Base-by-base conservation (phyloP, 2,113 vertebrate genomes). In the Cacatua alba region DNA sequence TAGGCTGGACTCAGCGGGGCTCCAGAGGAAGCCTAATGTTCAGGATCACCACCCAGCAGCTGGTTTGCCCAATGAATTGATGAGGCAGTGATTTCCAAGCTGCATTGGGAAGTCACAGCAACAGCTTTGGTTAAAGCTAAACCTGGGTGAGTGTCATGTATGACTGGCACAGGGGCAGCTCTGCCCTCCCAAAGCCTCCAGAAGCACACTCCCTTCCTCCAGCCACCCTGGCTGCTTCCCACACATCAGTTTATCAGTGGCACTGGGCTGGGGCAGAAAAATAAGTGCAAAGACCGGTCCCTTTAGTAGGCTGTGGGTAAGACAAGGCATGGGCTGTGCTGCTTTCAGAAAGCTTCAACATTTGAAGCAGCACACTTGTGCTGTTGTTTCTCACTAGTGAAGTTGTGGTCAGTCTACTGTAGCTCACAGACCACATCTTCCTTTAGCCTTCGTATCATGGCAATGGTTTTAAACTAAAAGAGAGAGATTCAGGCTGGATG, bases 161-260 rank as follows among this genome's bases (percentile, higher is more conserved):
- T 1, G 6, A n/a, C 26, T 26, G 53, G 11, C 52, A 16, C 48
- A 31, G 60, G 35, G 48, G 46, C 52, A 68, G 52, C 46, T 49
- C n/a, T 86, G 55, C 70, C 52, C 44, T 77, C 35, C 64, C n/a
- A 43, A 15, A 71, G 39, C 39, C 64, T 52, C 53, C 19, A 7
- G 49, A 51, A 67, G 17, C 7, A 28, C 0, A 0, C 14, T 51
- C 0, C 0, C 33, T 35, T 43, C 51, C 48, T 44, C 46, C 67
- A 62, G 52, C 29, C 1, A 0, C 60, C 43, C 78, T 9, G 28
- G 48, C 71, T 24, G 2, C 60, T 74, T 28, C 48, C 48, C 37
- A 23, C 77, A 49, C 46, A 23, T 17, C 2, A 0, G 11, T n/a
- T 7, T 13, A 23, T 4, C 15, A 28, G 67, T 3, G 1, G 10